Evolutionary conservation across 2,113 vertebrate species (phyloP).

Genomic region (Tylochromis polylepis): DNA sequence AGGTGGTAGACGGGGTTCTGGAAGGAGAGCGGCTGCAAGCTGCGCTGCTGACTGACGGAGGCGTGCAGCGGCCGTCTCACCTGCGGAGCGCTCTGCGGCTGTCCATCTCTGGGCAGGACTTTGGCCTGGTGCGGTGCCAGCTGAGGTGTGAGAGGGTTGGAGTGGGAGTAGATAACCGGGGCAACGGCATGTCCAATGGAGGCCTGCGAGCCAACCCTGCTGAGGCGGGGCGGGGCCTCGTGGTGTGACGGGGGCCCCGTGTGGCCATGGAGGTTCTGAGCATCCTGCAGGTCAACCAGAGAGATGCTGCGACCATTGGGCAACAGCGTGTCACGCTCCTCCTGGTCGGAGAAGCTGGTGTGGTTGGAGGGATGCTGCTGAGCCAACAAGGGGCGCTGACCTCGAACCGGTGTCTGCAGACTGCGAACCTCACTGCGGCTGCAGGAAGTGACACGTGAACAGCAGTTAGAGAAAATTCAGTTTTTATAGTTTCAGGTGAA

Average conservation of each 20-base stretch:
- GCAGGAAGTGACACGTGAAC: not conserved
- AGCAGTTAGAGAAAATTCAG: not conserved
- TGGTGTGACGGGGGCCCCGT: conserved; percentile 57
- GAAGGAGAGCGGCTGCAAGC: conserved; percentile 89
- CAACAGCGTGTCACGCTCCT: conserved; percentile 76
- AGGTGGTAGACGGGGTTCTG: conserved; percentile 96
- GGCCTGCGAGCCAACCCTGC: conserved; percentile 80
- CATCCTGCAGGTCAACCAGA: conserved; percentile 91
- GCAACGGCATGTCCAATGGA: conserved; percentile 67
- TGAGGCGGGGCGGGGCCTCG: conserved; percentile 77
- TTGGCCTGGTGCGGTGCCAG: conserved; percentile 46
- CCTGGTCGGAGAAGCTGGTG: conserved; percentile 81
- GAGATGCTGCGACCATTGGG: conserved; percentile 89
- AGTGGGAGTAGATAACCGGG: not conserved
- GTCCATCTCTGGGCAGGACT: conserved; percentile 76
- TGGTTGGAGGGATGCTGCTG: conserved; percentile 80
- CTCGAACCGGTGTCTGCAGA: conserved; percentile 76
- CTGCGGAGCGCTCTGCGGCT: conserved; percentile 90
- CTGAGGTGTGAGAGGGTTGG: conserved; percentile 34
- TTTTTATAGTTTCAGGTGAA: not conserved
- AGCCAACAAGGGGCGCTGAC: conserved; percentile 78
- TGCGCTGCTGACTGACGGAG: conserved; percentile 82
- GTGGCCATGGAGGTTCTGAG: conserved; percentile 63
- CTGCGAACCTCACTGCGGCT: conserved; percentile 78
- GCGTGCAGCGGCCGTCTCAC: conserved; percentile 83